Evolutionary conservation across 1,140 invertebrate species (phyloP).

Genomic region (Charaxes varanes): DNA sequence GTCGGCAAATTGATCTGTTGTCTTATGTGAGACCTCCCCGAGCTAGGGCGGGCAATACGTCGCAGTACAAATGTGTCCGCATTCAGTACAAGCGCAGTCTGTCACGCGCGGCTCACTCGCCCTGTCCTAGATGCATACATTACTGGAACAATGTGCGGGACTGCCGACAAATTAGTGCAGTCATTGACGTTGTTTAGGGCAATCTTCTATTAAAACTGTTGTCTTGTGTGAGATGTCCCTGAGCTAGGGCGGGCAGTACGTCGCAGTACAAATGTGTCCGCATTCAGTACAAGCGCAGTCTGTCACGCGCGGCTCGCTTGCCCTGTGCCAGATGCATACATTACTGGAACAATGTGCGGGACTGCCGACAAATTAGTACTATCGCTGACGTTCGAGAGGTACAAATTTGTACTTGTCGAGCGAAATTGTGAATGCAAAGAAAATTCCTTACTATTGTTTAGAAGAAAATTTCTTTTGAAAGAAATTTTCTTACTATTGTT

Average conservation of each 20-base stretch:
- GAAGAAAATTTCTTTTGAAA: too few relatives aligned
- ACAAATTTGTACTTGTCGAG: too few relatives aligned
- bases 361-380: conserved; percentile 13
- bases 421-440: too few relatives aligned
- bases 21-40: conserved; percentile 6
- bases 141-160: conserved; percentile 22
- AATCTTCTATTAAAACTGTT: too few relatives aligned
- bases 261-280: conserved; percentile 22
- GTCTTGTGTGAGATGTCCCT: conserved; percentile 9
- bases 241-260: conserved; percentile 14
- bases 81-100: conserved; percentile 24
- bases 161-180: conserved; percentile 8
- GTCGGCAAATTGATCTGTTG: too few relatives aligned
- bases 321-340: conserved; percentile 53
- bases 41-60: conserved; percentile 10
- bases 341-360: conserved; percentile 26
- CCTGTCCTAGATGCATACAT: conserved; percentile 51
- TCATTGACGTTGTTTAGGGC: background rate
- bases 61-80: conserved; percentile 19
- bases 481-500: too few relatives aligned
- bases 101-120: conserved; percentile 27
- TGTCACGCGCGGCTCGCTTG: conserved; percentile 28
- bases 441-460: too few relatives aligned
- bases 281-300: conserved; percentile 26
- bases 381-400: background rate